Evolutionary conservation across 2,888 invertebrate species (phyloP).

Genomic region (Elegia similella): DNA sequence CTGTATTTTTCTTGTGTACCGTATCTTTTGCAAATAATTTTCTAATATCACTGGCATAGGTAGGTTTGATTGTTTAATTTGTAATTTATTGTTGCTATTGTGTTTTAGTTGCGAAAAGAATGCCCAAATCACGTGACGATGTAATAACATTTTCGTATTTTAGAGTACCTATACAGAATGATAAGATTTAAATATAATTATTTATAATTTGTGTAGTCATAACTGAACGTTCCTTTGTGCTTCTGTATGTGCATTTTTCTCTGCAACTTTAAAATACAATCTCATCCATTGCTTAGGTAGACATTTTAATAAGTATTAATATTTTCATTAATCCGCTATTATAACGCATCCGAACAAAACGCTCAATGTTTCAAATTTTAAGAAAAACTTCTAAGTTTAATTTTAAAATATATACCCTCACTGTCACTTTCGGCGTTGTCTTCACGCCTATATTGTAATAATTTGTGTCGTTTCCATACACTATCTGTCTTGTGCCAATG

Average conservation of each 20-base stretch:
- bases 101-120: constrained; percentile 31
- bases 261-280: constrained; percentile 17
- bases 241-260: constrained; percentile 9
- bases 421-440: background rate
- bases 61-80: constrained; percentile 21
- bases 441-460: constrained; percentile 11
- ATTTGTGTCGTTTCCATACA: constrained; percentile 24
- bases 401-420: constrained; percentile 17
- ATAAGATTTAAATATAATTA: constrained; percentile 16
- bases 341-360: constrained; percentile 25
- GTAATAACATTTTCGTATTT: background rate
- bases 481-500: constrained; percentile 52
- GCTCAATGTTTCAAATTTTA: constrained; percentile 42
- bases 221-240: background rate
- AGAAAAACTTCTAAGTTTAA: constrained; percentile 21
- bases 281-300: constrained; percentile 6
- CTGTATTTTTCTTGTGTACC: constrained; percentile 6
- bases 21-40: constrained; percentile 15
- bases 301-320: constrained; percentile 14
- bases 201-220: constrained; percentile 14
- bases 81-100: constrained; percentile 26
- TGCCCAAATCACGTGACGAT: background rate
- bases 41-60: constrained; percentile 45
- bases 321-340: constrained; percentile 17
- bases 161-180: background rate